These are phyloP conservation scores for Arctocebus calabarensis DNA, from an alignment of 2,797 vertebrate species.

Conservation along the genomic window DNA sequence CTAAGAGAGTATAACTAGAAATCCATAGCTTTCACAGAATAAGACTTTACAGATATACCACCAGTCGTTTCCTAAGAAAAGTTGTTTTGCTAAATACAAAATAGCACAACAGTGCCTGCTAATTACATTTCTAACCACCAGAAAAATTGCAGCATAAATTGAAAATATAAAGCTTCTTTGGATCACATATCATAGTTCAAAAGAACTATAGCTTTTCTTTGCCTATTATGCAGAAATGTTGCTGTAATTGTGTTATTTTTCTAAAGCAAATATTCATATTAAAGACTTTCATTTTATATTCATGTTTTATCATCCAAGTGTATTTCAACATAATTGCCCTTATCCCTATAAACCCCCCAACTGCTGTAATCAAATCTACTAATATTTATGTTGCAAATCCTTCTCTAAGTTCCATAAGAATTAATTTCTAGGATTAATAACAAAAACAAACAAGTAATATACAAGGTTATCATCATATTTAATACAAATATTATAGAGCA, in stretches of 20 bases:
- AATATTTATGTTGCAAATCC: constrained; percentile 62
- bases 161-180: constrained; percentile 63
- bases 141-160: constrained; percentile 41
- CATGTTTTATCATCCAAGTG: constrained; percentile 69
- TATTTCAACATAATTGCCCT: constrained; percentile 74
- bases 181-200: constrained; percentile 60
- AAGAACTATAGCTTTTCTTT: constrained; percentile 68
- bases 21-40: background rate
- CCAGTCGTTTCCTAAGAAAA: background rate
- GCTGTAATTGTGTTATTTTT: constrained; percentile 52
- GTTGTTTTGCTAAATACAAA: constrained; percentile 58
- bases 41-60: background rate
- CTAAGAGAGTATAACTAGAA: background rate
- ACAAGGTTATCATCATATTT: constrained; percentile 50
- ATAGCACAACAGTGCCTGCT: constrained; percentile 20
- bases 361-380: constrained; percentile 67
- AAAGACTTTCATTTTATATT: constrained; percentile 71
- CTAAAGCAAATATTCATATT: constrained; percentile 62
- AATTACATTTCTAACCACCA: constrained; percentile 52
- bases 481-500: constrained; percentile 18
- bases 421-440: constrained; percentile 67
- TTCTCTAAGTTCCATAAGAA: constrained; percentile 62
- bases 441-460: constrained; percentile 41
- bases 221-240: constrained; percentile 58
- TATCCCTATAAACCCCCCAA: constrained; percentile 59